A percentile compares a stretch with the other conserved stretches of the same genome.
Conservation (phyloP, 2,797 vertebrate genomes). For the Chrosomus eos region DNA sequence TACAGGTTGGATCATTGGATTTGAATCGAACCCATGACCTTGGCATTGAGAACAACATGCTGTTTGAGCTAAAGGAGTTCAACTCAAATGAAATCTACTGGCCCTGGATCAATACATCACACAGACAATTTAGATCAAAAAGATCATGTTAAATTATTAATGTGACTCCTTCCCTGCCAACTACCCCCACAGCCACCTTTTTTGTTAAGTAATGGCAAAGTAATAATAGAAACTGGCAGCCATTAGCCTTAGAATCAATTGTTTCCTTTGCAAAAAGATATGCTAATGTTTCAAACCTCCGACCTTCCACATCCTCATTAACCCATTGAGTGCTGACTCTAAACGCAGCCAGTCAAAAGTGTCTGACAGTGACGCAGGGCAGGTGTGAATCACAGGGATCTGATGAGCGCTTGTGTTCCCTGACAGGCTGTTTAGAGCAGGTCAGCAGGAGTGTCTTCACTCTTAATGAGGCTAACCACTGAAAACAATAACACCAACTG, state of each 20-base stretch:
- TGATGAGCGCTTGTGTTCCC: conserved; percentile 50
- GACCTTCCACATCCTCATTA: background rate
- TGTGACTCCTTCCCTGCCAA: background rate
- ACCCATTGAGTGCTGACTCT: conserved; percentile 10
- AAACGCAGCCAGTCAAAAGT: background rate
- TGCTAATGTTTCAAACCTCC: background rate
- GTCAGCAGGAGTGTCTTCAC: conserved; percentile 35
- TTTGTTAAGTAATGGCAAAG: background rate
- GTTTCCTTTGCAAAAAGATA: background rate
- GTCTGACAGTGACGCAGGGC: conserved; percentile 23
- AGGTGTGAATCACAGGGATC: conserved; percentile 31
- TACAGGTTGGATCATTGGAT: background rate
- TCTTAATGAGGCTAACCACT: conserved; percentile 16
- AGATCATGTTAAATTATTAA: background rate
- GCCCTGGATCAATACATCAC: background rate
- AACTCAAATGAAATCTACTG: background rate
- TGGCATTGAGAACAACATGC: background rate
- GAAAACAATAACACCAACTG: conserved; percentile 44
- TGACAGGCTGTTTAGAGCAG: conserved; percentile 32
- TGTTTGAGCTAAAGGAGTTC: background rate
- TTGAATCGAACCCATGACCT: background rate
- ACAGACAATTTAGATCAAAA: background rate
- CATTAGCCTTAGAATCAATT: background rate
- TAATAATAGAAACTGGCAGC: background rate
- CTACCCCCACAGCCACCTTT: background rate